Conservation (phyloP, 2,113 vertebrate genomes). For the Cettia cetti region DNA sequence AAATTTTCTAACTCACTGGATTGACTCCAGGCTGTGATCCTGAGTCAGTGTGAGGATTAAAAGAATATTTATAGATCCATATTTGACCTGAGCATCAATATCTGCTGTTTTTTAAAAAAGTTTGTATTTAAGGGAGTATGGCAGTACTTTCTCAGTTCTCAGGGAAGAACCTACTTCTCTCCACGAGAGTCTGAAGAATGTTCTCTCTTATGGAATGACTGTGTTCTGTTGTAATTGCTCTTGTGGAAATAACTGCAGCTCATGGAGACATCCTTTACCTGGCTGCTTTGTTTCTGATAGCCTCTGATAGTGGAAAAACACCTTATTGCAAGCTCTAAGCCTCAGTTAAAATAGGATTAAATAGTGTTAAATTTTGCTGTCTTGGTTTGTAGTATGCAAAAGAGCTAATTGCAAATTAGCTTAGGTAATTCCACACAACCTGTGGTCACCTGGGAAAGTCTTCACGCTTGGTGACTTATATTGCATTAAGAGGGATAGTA, state of each 20-base stretch:
- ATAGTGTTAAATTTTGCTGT: not conserved
- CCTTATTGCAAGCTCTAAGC: not conserved
- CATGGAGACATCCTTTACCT: not conserved
- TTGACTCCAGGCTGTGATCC: not conserved
- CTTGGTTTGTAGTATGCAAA: not conserved
- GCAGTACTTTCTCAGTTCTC: not conserved
- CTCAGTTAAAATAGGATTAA: not conserved
- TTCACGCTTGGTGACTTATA: not conserved
- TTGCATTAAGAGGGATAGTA: not conserved
- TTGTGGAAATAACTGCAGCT: not conserved
- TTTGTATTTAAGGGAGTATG: not conserved
- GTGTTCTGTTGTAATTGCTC: not conserved
- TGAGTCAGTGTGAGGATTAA: not conserved
- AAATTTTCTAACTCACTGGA: not conserved
- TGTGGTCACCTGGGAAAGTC: not conserved
- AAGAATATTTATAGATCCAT: not conserved
- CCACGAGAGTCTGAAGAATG: not conserved
- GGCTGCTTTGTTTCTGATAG: not conserved
- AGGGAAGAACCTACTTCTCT: not conserved
- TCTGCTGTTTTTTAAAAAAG: not conserved
- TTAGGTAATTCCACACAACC: not conserved
- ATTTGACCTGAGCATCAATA: not conserved
- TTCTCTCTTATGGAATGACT: not conserved
- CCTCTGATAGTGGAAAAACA: not conserved
- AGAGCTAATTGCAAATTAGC: not conserved